Base-by-base conservation (phyloP, 1,140 invertebrate species). In the Armadillidium nasatum region DNA sequence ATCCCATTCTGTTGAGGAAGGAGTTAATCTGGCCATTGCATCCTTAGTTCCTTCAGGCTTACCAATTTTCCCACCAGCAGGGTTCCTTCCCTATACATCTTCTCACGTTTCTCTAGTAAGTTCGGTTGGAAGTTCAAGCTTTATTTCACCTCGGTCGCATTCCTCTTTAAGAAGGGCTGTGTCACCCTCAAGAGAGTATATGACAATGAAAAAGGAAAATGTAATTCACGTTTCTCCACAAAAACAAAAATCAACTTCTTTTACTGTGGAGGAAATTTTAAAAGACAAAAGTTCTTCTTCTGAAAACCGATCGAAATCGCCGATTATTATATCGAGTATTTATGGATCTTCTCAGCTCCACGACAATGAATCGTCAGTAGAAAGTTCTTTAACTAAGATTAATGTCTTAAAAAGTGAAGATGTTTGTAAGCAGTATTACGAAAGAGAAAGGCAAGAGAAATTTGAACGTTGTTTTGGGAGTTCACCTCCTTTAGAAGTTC, bases 261-360 rank as follows among this genome's bases (percentile, higher is more conserved):
- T 80, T 54, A 80, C 77, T 10, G 79, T 80, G 15, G 79, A 80
- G 60, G 78, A 81, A 50, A 74, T 81, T 11, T 70, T 81, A 21
- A 79, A 81, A 72, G 78, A 81, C 46, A 77, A 73, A 21, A n/a
- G 2, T 2, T 60, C 50, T 60, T 60, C 50, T 60, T 60, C 50
- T 15, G 50, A 60, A 1, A 60, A 1, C 2, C 11, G 50, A 1
- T 60, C 50, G 50, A 60, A 19, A 13, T 60, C 19, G 4, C 50
- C 50, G 19, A 60, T 60, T 60, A 60, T 60, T 60, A 19, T 60
- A 15, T 60, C 50, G 7, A 60, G 50, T 60, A 13, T 60, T 60
- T 60, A 60, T 7, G 50, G 50, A 60, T 2, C 50, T 3, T 60
- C 50, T 60, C 50, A 13, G 50, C 11, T 60, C 11, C 11, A 60